Evolutionary conservation across 2,113 vertebrate genomes (phyloP).

Genomic region (Fregata magnificens): DNA sequence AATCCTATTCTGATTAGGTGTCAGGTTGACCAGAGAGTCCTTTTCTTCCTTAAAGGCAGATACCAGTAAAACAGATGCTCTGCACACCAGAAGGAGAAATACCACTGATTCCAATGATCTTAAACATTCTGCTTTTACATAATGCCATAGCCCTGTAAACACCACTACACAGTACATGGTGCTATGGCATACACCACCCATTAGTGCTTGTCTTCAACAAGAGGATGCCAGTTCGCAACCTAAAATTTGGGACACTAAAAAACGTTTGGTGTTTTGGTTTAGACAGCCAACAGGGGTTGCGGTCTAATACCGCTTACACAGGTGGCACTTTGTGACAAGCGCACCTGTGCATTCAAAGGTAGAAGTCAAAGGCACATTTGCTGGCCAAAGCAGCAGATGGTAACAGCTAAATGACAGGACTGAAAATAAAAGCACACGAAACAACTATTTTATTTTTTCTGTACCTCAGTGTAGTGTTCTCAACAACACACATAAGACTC

Average conservation of each 20-base stretch:
- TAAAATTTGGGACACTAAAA: neutral
- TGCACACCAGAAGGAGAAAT: neutral
- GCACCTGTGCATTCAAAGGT: neutral
- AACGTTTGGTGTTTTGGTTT: neutral
- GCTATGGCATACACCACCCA: accelerated
- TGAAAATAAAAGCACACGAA: neutral
- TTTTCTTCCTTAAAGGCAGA: neutral
- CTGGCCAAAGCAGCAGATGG: neutral
- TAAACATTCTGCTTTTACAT: neutral
- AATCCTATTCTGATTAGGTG: neutral
- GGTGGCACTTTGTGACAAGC: neutral
- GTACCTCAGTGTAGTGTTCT: neutral
- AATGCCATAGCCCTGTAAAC: neutral
- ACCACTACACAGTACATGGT: accelerated
- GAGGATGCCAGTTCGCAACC: neutral
- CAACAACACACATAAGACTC: neutral
- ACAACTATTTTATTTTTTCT: neutral
- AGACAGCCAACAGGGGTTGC: neutral
- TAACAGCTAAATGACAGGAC: neutral
- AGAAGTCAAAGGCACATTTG: neutral
- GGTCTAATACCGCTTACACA: neutral
- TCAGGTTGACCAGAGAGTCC: neutral
- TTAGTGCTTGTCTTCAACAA: neutral
- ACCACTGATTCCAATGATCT: neutral
- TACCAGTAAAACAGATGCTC: neutral